A percentile compares a stretch with the other conserved stretches of the same genome.
Evolutionary conservation across 2,113 vertebrate species (phyloP).

Genomic region (Genyomyrus donnyi): DNA sequence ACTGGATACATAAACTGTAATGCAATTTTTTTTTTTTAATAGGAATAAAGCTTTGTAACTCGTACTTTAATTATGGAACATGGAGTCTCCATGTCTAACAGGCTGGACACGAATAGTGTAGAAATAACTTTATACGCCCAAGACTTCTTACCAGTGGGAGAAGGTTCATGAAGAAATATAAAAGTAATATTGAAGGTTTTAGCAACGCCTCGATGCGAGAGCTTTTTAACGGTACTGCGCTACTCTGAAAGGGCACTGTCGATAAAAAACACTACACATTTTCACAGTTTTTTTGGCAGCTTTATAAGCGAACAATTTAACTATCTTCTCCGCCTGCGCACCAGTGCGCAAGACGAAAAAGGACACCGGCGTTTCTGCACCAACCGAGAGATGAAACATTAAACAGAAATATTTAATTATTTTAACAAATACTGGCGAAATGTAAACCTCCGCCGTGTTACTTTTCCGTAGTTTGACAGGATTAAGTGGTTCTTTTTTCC

Average conservation of each 20-base stretch:
- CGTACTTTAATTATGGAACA: not conserved
- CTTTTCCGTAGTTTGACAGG: not conserved
- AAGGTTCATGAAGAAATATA: not conserved
- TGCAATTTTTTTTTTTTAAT: not conserved
- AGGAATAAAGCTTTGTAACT: not conserved
- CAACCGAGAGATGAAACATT: not conserved
- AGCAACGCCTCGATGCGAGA: not conserved
- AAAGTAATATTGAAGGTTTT: not conserved
- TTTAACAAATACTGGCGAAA: not conserved
- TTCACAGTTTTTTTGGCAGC: not conserved
- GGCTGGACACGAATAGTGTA: not conserved
- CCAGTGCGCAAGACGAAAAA: not conserved
- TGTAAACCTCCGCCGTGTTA: not conserved
- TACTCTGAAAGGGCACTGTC: not conserved
- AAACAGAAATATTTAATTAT: not conserved
- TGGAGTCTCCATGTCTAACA: not conserved
- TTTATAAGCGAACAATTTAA: not conserved
- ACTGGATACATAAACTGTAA: not conserved
- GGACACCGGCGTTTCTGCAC: not conserved
- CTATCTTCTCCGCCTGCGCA: not conserved
- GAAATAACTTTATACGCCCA: not conserved
- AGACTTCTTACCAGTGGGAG: not conserved
- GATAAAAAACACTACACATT: not conserved
- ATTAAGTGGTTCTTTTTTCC: not conserved
- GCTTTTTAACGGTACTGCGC: not conserved